Base-by-base conservation (phyloP, 2,888 invertebrate species). In the Ernsta delagoae region DNA sequence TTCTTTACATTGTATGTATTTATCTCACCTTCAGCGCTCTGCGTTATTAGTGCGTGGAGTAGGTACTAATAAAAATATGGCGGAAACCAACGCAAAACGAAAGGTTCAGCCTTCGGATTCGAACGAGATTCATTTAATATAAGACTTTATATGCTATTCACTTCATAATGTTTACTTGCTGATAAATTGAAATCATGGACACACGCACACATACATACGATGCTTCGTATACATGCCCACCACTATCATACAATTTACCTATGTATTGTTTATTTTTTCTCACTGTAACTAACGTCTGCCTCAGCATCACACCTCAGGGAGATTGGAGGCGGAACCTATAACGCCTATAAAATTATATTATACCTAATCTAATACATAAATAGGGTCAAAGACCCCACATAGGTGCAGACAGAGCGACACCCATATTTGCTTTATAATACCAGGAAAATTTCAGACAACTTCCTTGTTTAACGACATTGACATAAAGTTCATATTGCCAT, bases 51-150 rank as follows among this genome's bases (percentile, higher is more conserved):
- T 53, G 53, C 53, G 53, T 53, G 12, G 12, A 53, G 24, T 24
- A 53, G 1, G 12, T 1, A n/a, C 16, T 16, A 16, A 16, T 16
- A 16, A 11, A 50, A 41, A 41, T 8, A 8, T 16, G 53, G 24
- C 53, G 53, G 53, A 53, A 53, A 53, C 53, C 16, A 7, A 54
- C 53, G 63, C 41, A 54, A 16, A 57, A 57, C 45, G 45, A 57
- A 57, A 57, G 34, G 56, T 65, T 11, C n/a, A 64, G n/a, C 65
- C 57, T 65, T 65, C 65, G 54, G 16, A 41, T 65, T 65, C 57
- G 53, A 36, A 24, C 48, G 12, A 61, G 39, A 31, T 53, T 16
- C 12, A 24, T 43, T 43, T 24, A 53, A 24, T 16, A 7, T 24
- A 1, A 1, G 16, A 36, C 12, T 4, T 7, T 53, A 24, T 16